Evolutionary conservation across 2,888 invertebrate genomes (phyloP), one percentile per base, ranked within the genome.

Genomic region (Strigamia crassipes): DNA sequence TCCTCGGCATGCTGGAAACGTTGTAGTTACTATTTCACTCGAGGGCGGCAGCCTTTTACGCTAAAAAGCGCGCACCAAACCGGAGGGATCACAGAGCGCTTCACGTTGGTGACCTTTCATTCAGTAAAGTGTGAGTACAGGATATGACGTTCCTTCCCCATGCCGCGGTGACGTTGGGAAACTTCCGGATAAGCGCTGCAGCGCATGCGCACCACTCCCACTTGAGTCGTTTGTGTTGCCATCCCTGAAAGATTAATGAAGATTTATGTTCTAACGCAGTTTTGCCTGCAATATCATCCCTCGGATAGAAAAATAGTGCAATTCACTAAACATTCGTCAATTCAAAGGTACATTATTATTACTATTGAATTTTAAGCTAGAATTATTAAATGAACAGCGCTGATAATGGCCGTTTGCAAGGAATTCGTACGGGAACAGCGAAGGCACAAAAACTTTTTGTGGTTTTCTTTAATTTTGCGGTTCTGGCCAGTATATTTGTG

Each of bases 1-100:
- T 88, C 85, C 90, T 89, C 86, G 89, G 88, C 90, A 90, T 90
- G 79, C 41, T 82, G 82, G 51, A 21, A 66, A 81, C 81, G 81
- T 56, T 80, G 80, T 80, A 80, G 80, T 80, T 81, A 81, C 81
- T 31, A 66, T 81, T 81, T 61, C 66, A 81, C 81, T 81, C 81
- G 34, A 81, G 81, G 81, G 82, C 83, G 83, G 84, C 78, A 81
- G 83, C 61, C 82, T 83, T 83, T 82, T 82, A 83, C 82, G 82
- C 81, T 82, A 83, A 82, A 84, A 82, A 82, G 82, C 81, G 83
- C 83, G 80, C 83, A 81, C 82, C 66, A 83, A 83, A 83, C 82
- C 82, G 82, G 82, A 82, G 79, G 82, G 81, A 82, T 81, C 83
- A 83, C 82, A 82, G 83, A 82, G 84, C 83, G 83, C 83, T 82